Evolutionary conservation across 2,113 vertebrate genomes (phyloP), one percentile per base, ranked within the genome.

Genomic region (Athene noctua): DNA sequence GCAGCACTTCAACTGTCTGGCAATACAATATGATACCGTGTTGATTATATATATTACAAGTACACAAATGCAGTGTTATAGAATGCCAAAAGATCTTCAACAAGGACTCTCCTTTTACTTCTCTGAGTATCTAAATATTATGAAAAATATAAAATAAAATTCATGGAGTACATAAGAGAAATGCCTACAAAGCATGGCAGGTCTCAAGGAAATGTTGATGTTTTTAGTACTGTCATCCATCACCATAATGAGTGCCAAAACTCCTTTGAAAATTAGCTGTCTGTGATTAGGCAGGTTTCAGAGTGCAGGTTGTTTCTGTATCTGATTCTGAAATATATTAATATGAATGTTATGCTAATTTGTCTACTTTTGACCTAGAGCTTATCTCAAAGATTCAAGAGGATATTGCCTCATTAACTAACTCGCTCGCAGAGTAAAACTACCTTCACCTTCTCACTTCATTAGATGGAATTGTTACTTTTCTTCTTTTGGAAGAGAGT

Each of bases 231-330:
- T 97, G 97, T 97, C 98, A 99, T 99, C 98, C 98, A 98, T 99
- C 99, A 99, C 98, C 97, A 92, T 98, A 99, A 99, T 98, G 98
- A 99, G 97, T 95, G 97, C 97, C 98, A 98, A 98, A 98, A 96
- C 58, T 94, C 94, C 95, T 97, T 97, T 98, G 97, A 98, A 98
- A 98, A 98, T 97, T 98, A 98, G 98, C 97, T 98, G 97, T 97
- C 97, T 98, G 98, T 98, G 98, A 99, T 98, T 98, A 98, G 97
- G 98, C 96, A 97, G 96, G 98, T 98, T 98, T 98, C 97, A 97
- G 96, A 96, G 94, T 96, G 97, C 91, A 96, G 94, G 89, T 97
- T 98, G 98, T 92, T 98, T 96, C 92, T 97, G 86, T 96, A 97
- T 97, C 96, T 96, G 59, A 96, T 96, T 97, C 96, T 97, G 97